phyloP scores from a whole-genome alignment of 2,113 vertebrate species.

The Ptyas mucosa region DNA sequence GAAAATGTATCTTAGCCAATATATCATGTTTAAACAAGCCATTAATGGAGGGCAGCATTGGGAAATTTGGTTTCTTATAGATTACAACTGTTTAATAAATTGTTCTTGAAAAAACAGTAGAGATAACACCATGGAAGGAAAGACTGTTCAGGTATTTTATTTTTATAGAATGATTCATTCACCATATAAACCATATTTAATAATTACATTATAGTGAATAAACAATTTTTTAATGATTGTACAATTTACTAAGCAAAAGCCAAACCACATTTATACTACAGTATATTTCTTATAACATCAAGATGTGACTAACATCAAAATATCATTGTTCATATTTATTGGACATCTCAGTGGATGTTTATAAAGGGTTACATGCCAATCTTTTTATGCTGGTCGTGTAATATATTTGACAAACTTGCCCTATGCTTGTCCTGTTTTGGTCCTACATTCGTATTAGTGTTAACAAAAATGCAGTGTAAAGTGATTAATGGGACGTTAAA shows the following conservation, averaged over 20 bases:
- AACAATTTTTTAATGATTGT: not conserved
- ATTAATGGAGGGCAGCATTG: too few species aligned
- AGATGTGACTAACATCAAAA: not conserved
- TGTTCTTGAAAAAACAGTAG: conserved; percentile 31
- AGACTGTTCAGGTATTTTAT: conserved; percentile 13
- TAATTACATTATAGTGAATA: not conserved
- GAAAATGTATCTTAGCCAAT: too few species aligned
- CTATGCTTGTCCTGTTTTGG: not conserved
- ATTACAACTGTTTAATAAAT: not conserved
- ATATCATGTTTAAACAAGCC: too few species aligned
- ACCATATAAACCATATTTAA: not conserved
- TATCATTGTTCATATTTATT: not conserved
- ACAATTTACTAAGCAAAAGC: not conserved
- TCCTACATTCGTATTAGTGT: not conserved
- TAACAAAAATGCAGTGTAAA: not conserved
- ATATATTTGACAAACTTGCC: not conserved
- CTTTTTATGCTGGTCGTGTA: not conserved
- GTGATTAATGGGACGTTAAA: not conserved
- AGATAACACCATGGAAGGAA: conserved; percentile 18
- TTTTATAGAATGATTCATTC: not conserved
- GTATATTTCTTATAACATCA: not conserved
- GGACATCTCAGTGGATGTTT: not conserved
- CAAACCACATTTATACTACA: not conserved
- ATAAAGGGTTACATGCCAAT: too few species aligned
- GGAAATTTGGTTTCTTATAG: not conserved